Evolutionary conservation across 2,888 invertebrate genomes (phyloP).

Genomic region (Pterostichus madidus): DNA sequence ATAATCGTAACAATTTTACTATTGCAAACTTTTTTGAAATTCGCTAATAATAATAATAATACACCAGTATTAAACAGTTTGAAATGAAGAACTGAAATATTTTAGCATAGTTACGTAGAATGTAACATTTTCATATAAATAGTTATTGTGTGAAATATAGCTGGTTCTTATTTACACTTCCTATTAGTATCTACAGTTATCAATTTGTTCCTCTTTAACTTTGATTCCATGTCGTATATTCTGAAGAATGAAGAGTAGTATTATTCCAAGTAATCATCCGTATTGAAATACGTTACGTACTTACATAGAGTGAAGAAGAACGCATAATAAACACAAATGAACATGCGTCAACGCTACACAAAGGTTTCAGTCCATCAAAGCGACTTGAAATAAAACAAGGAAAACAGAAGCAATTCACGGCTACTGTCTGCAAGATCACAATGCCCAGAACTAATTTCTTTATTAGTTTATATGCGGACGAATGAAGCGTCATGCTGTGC

Average conservation of each 20-base stretch:
- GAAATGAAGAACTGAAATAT: no score
- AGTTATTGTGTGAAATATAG: no score
- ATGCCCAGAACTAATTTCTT: constrained; percentile 75
- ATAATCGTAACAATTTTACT: no score
- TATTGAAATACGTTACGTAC: not conserved
- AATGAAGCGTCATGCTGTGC: constrained; percentile 54
- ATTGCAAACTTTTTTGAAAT: no score
- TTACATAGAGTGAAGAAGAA: not conserved
- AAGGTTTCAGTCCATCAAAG: constrained; percentile 1
- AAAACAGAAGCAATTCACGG: constrained; percentile 64
- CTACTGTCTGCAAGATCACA: constrained; percentile 72
- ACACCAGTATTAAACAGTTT: no score
- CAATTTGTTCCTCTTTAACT: no score
- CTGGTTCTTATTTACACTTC: no score
- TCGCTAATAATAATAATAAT: no score
- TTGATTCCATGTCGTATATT: no score
- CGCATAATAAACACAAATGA: constrained; percentile 18
- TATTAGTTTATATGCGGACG: constrained; percentile 72
- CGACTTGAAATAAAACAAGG: constrained; percentile 23
- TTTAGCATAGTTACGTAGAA: no score
- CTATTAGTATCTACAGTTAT: no score
- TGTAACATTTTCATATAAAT: no score
- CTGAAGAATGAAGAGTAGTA: not conserved
- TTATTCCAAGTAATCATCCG: constrained; percentile 4
- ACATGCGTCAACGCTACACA: constrained; percentile 24